phyloP scores from a whole-genome alignment of 2,888 invertebrate species.

The Polietes domitor region DNA sequence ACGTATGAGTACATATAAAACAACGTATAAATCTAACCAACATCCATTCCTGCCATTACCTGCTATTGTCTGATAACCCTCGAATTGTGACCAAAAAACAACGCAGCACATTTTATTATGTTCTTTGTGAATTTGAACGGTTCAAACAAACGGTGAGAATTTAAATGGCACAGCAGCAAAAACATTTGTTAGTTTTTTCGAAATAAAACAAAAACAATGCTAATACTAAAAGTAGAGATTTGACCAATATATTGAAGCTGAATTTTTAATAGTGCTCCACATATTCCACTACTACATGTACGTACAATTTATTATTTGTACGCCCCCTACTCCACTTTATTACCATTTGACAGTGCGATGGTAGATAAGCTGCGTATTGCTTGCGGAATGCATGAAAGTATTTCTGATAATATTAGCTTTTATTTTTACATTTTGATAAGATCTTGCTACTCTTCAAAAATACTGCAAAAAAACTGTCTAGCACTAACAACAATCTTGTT shows the following conservation, averaged over 20 bases:
- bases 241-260: too few species aligned
- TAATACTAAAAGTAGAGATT: conserved; percentile 6
- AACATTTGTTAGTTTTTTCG: not conserved
- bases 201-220: not conserved
- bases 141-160: not conserved
- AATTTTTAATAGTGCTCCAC: not conserved
- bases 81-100: not conserved
- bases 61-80: not conserved
- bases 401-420: not conserved
- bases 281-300: not conserved
- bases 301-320: not conserved
- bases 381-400: not conserved
- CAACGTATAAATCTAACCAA: not conserved
- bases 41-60: not conserved
- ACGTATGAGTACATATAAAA: not conserved
- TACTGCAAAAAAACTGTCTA: not conserved
- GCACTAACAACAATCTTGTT: not conserved
- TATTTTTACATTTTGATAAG: not conserved
- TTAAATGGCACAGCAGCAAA: not conserved
- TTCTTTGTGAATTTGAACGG: not conserved
- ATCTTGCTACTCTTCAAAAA: not conserved
- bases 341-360: not conserved
- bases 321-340: not conserved
- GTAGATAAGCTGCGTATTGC: not conserved
- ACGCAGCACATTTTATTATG: not conserved